A percentile compares a stretch with the other conserved stretches of the same genome.
These are phyloP conservation scores for Acipenser ruthenus DNA, from an alignment of 2,797 vertebrate genomes.

Conservation along the genomic window DNA sequence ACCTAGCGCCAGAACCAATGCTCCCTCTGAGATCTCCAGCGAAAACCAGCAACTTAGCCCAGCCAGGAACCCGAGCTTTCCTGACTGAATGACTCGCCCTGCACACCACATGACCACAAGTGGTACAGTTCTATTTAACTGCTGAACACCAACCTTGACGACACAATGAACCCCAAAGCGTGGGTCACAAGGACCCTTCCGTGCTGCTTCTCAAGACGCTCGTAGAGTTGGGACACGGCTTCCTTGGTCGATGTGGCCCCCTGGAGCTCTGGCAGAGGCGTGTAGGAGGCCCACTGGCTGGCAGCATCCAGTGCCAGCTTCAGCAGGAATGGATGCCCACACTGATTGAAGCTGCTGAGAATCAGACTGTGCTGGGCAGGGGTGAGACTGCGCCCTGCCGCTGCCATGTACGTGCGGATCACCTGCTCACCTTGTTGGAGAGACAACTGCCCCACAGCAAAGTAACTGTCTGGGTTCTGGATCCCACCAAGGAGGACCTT, in stretches of 20 bases:
- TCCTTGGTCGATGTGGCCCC: conserved; percentile 46
- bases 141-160: conserved; percentile 48
- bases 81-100: too few species aligned
- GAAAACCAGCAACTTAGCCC: too few species aligned
- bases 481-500: conserved; percentile 31
- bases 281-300: conserved; percentile 58
- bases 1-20: too few species aligned
- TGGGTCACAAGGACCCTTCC: conserved; percentile 55
- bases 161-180: conserved; percentile 58
- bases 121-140: too few species aligned
- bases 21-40: too few species aligned
- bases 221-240: conserved; percentile 45
- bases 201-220: conserved; percentile 59
- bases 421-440: conserved; percentile 47
- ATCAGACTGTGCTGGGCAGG: conserved; percentile 41
- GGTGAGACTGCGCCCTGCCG: conserved; percentile 33
- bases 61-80: too few species aligned
- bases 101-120: too few species aligned
- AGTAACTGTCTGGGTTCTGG: conserved; percentile 32
- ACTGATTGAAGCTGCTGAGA: conserved; percentile 43
- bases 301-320: conserved; percentile 55
- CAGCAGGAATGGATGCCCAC: conserved; percentile 58
- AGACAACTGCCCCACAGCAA: conserved; percentile 51
- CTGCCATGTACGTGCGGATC: conserved; percentile 43
- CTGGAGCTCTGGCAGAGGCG: conserved; percentile 26